phyloP scores from a whole-genome alignment of 2,888 invertebrate species.

The Beris chalybata region DNA sequence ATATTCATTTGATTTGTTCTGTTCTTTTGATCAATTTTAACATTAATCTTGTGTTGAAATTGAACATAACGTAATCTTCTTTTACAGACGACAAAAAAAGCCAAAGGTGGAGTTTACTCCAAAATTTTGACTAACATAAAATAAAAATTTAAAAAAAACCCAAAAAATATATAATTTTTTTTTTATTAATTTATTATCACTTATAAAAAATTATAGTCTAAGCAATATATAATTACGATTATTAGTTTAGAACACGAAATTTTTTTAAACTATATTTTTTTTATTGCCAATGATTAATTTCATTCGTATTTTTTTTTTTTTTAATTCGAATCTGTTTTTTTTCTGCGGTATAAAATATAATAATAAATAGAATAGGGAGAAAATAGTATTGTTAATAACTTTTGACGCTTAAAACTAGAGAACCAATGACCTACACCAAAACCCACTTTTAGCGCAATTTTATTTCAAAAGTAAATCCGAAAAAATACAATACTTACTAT shows the following conservation, averaged over 20 bases:
- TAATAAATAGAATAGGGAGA: conserved; percentile 13
- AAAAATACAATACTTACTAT: no score
- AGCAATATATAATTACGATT: no score
- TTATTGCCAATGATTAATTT: conserved; percentile 39
- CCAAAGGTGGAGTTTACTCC: conserved; percentile 58
- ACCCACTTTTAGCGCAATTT: no score
- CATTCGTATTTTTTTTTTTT: conserved; percentile 36
- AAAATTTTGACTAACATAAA: conserved; percentile 37
- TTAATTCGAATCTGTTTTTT: conserved; percentile 9
- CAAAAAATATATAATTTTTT: no score
- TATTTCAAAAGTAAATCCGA: no score
- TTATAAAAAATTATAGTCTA: no score
- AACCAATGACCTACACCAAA: no score
- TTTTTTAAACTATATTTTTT: no score
- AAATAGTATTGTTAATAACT: conserved; percentile 14
- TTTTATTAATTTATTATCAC: no score
- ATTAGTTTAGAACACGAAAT: no score
- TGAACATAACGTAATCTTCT: conserved; percentile 11
- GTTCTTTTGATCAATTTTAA: conserved; percentile 40
- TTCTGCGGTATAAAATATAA: conserved; percentile 38
- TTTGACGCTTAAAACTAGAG: neutral
- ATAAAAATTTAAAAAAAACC: no score
- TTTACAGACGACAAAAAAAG: conserved; percentile 15
- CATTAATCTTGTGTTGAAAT: conserved; percentile 43
- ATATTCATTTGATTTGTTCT: conserved; percentile 2